Evolutionary conservation across 2,113 vertebrate genomes (phyloP), one percentile per base, ranked within the genome.

Genomic region (Melanostigma gelatinosum): DNA sequence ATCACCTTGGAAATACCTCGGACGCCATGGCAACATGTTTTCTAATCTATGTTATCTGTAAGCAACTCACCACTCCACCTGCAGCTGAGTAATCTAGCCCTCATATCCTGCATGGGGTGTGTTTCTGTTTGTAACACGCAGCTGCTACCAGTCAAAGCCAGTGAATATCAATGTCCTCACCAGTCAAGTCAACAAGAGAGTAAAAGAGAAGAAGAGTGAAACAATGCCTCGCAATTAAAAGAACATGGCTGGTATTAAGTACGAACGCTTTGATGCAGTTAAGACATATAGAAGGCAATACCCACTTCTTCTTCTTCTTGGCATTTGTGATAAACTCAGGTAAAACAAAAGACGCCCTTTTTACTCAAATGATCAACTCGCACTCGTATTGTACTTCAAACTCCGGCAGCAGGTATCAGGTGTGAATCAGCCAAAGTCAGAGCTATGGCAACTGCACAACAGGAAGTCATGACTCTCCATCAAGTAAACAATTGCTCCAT

Each of bases 21-120:
- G 89, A 85, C 44, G 4, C 91, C 93, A 95, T 94, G 93, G 91
- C 89, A 94, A 95, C 94, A 72, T 83, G 88, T 80, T 92, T 85
- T 94, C 87, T 89, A 92, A 93, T 93, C 94, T 93, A 89, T 90
- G 89, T 92, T 92, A 92, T 93, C 90, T 89, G 86, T 88, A 88
- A 88, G 87, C 90, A 89, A 87, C 71, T 85, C 68, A 79, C 80
- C 87, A 85, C 85, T 87, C 72, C 87, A 87, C 84, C 81, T 60
- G 8, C 84, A 89, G 84, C 85, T 82, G 84, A 86, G 90, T 91
- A 92, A 92, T 91, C 91, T 85, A 72, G 81, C 78, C 67, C 42
- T 80, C 87, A 80, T 81, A 90, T 83, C 85, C 88, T 89, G 88
- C 72, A 73, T 48, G 40, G 77, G 85, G 85, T 78, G 89, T 89